Base-by-base conservation (phyloP, 2,797 vertebrate species). In the Characodon lateralis region DNA sequence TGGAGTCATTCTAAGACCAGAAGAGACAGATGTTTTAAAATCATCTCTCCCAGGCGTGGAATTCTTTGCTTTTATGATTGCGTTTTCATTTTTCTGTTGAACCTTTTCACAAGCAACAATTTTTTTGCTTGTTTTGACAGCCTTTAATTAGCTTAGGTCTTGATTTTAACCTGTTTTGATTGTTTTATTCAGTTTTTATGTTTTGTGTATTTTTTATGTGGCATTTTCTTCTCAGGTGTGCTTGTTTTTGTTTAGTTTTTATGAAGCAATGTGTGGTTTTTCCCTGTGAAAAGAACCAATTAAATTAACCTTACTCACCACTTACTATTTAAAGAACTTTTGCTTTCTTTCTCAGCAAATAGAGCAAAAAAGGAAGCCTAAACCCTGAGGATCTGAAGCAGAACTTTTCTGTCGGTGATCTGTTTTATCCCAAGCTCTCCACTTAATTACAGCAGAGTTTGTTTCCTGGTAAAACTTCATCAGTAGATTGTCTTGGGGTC, bases 321-420 rank as follows among this genome's bases (percentile, higher is more conserved):
- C 16, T 20, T 65, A 39, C 18, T 0, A 0, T 83, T 66, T 24
- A 26, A 84, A 79, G 83, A 84, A 41, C 75, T 79, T 63, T 72
- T 85, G 39, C 83, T 77, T 83, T 80, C 28, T 48, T 58, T 71
- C 68, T 81, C 39, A 0, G 78, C 71, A 68, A 82, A 85, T 63
- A 77, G 75, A 78, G 61, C 58, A 71, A 81, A 22, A 73, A 18
- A 56, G 77, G 50, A 61, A 31, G 59, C 77, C 46, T 82, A 82
- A 77, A 35, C 9, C 3, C 78, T 35, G 43, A 39, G 51, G 76
- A 79, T 2, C 4, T 31, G 58, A 76, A 26, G 71, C 63, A 51
- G 70, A 56, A 78, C 22, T 56, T 83, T 66, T 78, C 68, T 31
- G 51, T 55, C 22, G 78, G 28, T n/a, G 12, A 31, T 26, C 43